Conservation (phyloP, 30 jellyfish, hydroid and myxozoan species). For the Aurelia coerulea region DNA sequence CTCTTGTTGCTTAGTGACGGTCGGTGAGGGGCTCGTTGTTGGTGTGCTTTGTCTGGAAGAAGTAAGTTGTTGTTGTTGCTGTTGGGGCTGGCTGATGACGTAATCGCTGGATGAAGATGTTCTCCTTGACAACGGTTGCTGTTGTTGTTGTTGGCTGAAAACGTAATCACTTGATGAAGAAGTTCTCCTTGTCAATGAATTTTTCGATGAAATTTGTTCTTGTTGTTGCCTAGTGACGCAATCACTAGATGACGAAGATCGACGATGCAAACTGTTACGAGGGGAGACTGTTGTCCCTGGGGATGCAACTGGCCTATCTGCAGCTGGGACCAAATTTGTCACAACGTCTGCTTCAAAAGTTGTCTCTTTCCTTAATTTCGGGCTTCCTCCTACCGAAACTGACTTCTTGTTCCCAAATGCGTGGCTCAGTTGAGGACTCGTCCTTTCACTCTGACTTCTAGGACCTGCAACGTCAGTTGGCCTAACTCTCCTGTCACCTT, state of each 20-base stretch:
- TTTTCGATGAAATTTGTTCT: background rate
- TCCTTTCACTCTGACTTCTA: constrained; percentile 35
- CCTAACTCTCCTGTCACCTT: background rate
- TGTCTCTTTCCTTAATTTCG: constrained; percentile 42
- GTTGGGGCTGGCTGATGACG: background rate
- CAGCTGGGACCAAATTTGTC: constrained; percentile 24
- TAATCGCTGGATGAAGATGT: background rate
- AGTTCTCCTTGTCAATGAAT: constrained; percentile 3
- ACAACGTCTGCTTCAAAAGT: constrained; percentile 40
- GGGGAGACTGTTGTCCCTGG: constrained; percentile 31
- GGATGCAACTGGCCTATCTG: constrained; percentile 9
- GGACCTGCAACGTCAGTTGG: constrained; percentile 11
- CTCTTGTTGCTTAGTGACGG: background rate
- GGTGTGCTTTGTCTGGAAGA: background rate
- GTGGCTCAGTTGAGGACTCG: constrained; percentile 23
- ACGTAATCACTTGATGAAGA: constrained; percentile 26
- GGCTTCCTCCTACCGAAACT: constrained; percentile 44
- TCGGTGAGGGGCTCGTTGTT: too few species aligned
- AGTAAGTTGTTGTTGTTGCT: background rate
- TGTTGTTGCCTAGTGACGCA: constrained; percentile 16
- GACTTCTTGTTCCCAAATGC: constrained; percentile 29
- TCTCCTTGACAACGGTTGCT: constrained; percentile 20
- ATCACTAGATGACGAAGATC: constrained; percentile 42
- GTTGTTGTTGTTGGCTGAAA: background rate
- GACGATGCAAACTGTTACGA: background rate